Evolutionary conservation across 2,797 vertebrate species (phyloP), one percentile per base, ranked within the genome.

Genomic region (Tapirus indicus): DNA sequence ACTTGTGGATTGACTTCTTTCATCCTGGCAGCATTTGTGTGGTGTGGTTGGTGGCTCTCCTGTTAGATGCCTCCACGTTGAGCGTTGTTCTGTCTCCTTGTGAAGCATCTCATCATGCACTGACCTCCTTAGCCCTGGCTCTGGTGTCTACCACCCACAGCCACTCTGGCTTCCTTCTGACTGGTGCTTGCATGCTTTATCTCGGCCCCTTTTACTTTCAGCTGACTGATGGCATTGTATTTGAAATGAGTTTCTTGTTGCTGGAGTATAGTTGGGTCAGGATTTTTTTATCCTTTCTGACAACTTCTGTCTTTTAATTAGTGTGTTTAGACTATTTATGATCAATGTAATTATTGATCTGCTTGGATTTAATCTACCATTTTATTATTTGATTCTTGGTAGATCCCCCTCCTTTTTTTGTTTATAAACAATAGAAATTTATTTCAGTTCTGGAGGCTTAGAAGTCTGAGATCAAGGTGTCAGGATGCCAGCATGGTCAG

Each of bases 201-300:
- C 8, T 32, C 68, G 69, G 20, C 29, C 54, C 13, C 17, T 3
- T 72, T 72, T 71, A 13, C 38, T 91, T 38, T 54, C 52, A 68
- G 2, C 29, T n/a, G 75, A 1, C 18, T 10, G 54, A 1, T 52
- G 2, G 62, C n/a, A 10, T n/a, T 44, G 3, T 47, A 13, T 64
- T 62, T 64, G 66, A 95, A 60, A 10, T 54, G 35, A 91, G 91
- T 41, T 77, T 77, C 80, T 64, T 64, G 17, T n/a, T 54, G 54
- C 23, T 69, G 60, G 9, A 18, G 10, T 88, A 4, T 32, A 58
- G 68, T 69, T 91, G 44, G 5, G 27, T 60, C 77, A 52, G 64
- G 32, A 56, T 62, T 94, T 52, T 95, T 84, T 49, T 38, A 62
- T 79, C 58, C 49, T 29, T 88, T 78, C 77, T 84, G 71, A 66